Base-by-base conservation (phyloP, 2,113 vertebrate genomes). In the Cromileptes altivelis region DNA sequence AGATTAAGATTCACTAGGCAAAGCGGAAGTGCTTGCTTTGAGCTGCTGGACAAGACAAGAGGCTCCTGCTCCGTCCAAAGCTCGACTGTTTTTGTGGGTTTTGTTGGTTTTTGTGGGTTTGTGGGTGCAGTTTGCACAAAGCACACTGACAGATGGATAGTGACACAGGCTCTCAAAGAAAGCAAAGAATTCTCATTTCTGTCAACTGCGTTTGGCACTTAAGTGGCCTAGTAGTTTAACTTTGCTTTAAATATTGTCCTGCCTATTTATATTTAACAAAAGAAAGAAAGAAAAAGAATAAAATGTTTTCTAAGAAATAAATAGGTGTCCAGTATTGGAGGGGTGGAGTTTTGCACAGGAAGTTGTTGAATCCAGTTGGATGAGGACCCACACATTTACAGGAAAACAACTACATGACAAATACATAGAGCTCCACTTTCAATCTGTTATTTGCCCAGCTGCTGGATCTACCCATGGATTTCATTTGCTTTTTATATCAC, bases 401-500 rank as follows among this genome's bases (percentile, higher is more conserved):
- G n/a, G 6, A 70, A 62, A 63, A 55, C 30, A 10, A 53, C 27
- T 17, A 49, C 12, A 57, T n/a, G 58, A 53, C 18, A 58, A 17
- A 45, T 11, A 56, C 12, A 53, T 27, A 23, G 18, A 15, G 53
- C 23, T 64, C 42, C 37, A 33, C 17, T 42, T 15, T 55, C 10
- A 7, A 17, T 63, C 19, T 55, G 45, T 30, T 23, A 62, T 47
- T 21, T 23, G 15, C 23, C 19, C 4, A 27, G 45, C 52, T 6
- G 6, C 9, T 63, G 6, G 17, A 68, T 52, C 62, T 61, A 21
- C 47, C 30, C 42, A 49, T 14, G 0, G 50, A 58, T 49, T 53
- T 69, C 3, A 30, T 63, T 80, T 45, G 19, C 50, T 45, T 11
- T 80, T 68, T 42, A 68, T 58, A 47, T 68, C 17, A 86, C 49